Base-by-base conservation (phyloP, 2,797 vertebrate genomes). In the Halcyon leucocephala region DNA sequence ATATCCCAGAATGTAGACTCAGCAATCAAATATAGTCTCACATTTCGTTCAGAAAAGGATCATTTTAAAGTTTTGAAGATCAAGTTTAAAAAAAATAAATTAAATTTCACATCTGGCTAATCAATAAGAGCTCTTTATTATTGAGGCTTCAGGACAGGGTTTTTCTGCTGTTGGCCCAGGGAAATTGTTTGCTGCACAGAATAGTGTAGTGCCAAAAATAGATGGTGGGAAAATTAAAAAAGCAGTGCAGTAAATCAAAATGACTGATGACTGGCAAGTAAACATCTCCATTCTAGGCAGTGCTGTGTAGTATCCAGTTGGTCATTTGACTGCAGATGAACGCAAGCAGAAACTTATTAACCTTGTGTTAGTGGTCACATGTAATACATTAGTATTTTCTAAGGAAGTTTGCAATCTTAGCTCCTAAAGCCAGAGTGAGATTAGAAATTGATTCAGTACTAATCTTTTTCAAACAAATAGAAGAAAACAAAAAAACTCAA, bases 361-460 rank as follows among this genome's bases (percentile, higher is more conserved):
- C 82, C 71, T 95, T 96, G 95, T 95, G 93, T 96, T 96, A 96
- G 52, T 90, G 74, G 83, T 94, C 16, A 7, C 71, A 65, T 86
- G 46, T 58, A 90, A 86, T 90, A 91, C 64, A 85, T 86, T 57
- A 78, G 64, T 67, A 87, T 95, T 96, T 89, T 95, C 82, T 87
- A 61, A 96, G 90, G 82, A 94, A 88, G 48, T 93, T 93, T 96
- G 93, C 92, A 93, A 73, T 97, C 58, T 94, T 64, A 84, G 35
- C 73, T 79, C 29, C 22, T 54, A 82, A 95, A 87, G 58, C 29
- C 70, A 83, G 48, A 69, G 48, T 31, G 60, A 97, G 62, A 96
- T 97, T 95, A 96, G 89, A 96, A 97, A 97, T 93, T 72, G 76
- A 97, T 96, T 97, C 79, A 91, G 17, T 95, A 91, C 64, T 92